Evolutionary conservation across 2,797 vertebrate species (phyloP), one percentile per base, ranked within the genome.

Genomic region (Poecilia gillii): DNA sequence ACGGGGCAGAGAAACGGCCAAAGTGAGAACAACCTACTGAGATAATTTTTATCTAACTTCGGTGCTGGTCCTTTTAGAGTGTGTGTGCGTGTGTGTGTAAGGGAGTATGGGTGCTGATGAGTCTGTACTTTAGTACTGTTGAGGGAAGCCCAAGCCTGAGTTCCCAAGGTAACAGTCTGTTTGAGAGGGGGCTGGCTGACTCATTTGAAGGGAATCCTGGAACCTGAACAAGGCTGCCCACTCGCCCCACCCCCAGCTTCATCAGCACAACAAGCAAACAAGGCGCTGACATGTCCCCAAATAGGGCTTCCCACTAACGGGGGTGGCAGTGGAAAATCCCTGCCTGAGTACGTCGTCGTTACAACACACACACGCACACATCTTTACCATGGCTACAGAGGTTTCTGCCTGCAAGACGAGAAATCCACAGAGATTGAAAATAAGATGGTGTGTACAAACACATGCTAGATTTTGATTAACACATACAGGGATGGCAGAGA

Each of bases 151-250:
- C 95, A 87, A 89, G 93, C 92, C 82, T 89, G 94, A 95, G 96
- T 96, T 96, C 96, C 96, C 95, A 94, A 96, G 96, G 96, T 96
- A 96, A 96, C 96, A 93, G 94, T 92, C 87, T 41, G 89, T 92
- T 93, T 92, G 93, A 95, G 94, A 94, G 94, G 95, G 95, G 95
- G 93, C 89, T 93, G 94, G 91, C 94, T 96, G 96, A 96, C 94
- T 96, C 96, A 96, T 95, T 95, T 94, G 92, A 94, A 96, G 96
- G 96, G 95, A 96, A 96, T 96, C 96, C 96, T 96, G 95, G 95
- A 96, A 94, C 93, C 92, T 92, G 94, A 91, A 92, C 94, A 94
- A 90, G 89, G 92, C 95, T 94, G 94, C 96, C 96, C 95, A 96
- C 96, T 95, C 95, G 89, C 93, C 91, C 91, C 94, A 95, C 95